Evolutionary conservation across 92 coral and sea anemone genomes (phyloP), one percentile per base, ranked within the genome.

Genomic region (Zoanthus solanderi): DNA sequence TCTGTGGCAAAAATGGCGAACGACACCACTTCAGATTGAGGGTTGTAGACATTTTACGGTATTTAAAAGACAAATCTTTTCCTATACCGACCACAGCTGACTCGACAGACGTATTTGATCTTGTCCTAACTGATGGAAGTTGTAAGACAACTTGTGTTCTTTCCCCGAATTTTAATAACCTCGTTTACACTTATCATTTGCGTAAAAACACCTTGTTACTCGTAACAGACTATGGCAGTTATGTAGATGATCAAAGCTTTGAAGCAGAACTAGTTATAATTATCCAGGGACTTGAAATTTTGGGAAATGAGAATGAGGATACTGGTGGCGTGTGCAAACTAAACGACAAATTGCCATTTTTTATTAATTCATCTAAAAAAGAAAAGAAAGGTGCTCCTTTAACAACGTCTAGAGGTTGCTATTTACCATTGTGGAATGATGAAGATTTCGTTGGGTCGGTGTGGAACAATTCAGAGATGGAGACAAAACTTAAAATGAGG

Each of bases 341-440:
- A 18, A 60, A 66, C 34, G 0, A 13, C 14, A 60, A 75, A 12
- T 18, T 91, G 57, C 60, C 37, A 32, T 83, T 91, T 84, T 76
- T 82, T 71, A 61, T 28, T 15, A 63, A 83, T 77, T 84, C 92
- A 67, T 75, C 85, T 46, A 47, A 47, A 57, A 88, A 60, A 54
- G 93, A 91, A 79, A 91, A 58, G 77, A 78, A 76, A 16, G 71
- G 80, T 15, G 5, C 52, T 4, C 94, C 92, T n/a, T 80, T 91
- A 45, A 83, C 86, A 72, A 85, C 87, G 9, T 53, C 74, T 11
- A 87, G 94, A 37, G 94, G 92, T 30, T 91, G 90, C 18, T 91
- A 91, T 50, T 80, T 91, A 18, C 94, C 94, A 10, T 52, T 91
- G 68, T 85, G 92, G 92, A 91, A 91, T 78, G 92, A 88, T 32